Evolutionary conservation across 2,888 invertebrate genomes (phyloP).

Genomic region (Amaurobius ferox): DNA sequence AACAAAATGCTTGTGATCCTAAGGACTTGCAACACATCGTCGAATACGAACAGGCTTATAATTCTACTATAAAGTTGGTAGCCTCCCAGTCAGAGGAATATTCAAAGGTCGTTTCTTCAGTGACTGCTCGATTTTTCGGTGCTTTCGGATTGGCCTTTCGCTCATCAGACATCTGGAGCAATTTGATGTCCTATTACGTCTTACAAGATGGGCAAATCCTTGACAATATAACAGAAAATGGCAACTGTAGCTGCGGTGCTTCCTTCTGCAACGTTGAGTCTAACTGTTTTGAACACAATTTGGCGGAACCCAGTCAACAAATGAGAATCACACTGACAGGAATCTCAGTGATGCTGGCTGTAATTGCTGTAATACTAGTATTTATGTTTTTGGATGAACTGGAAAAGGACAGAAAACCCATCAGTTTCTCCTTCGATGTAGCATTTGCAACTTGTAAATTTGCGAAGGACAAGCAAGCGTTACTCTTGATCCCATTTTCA

Average conservation of each 20-base stretch:
- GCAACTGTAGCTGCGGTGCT: constrained; percentile 37
- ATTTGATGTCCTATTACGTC: constrained; percentile 88
- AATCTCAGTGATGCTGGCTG: constrained; percentile 91
- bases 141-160: constrained; percentile 99
- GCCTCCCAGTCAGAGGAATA: neutral
- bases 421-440: constrained; percentile 77
- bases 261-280: constrained; percentile 40
- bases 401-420: constrained; percentile 78
- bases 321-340: constrained; percentile 93
- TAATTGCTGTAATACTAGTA: constrained; percentile 90
- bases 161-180: constrained; percentile 96
- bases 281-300: constrained; percentile 78
- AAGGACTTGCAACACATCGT: too few relatives aligned
- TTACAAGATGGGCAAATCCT: constrained; percentile 51
- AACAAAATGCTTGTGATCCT: too few relatives aligned
- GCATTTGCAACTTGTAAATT: constrained; percentile 93
- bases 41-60: too few relatives aligned
- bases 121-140: constrained; percentile 97
- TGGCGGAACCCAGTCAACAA: constrained; percentile 87
- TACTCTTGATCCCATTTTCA: constrained; percentile 94
- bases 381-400: constrained; percentile 92
- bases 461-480: constrained; percentile 92
- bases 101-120: constrained; percentile 82
- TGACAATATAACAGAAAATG: neutral
- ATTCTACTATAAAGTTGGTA: too few relatives aligned